phyloP scores from a whole-genome alignment of 2,888 invertebrate species.

The Frankliniella intonsa region DNA sequence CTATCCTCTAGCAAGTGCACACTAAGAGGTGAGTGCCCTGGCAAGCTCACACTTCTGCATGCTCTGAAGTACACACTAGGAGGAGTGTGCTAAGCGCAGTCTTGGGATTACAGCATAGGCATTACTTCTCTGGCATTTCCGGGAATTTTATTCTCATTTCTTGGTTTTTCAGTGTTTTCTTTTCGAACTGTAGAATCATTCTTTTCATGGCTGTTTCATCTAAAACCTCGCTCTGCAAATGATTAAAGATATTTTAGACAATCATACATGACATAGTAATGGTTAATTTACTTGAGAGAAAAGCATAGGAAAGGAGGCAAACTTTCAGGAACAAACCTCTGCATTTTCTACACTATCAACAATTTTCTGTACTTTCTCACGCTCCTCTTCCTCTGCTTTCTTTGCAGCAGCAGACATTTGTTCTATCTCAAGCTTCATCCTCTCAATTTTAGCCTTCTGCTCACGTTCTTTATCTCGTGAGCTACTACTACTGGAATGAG shows the following conservation, averaged over 20 bases:
- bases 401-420: slow-evolving; percentile 31
- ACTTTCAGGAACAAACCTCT: slow-evolving; percentile 52
- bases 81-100: no score
- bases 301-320: slow-evolving; percentile 12
- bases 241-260: slow-evolving; percentile 33
- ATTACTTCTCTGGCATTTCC: slow-evolving; percentile 84
- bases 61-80: no score
- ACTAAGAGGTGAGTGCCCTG: neutral
- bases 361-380: slow-evolving; percentile 69
- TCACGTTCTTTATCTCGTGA: slow-evolving; percentile 14
- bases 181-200: slow-evolving; percentile 88
- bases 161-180: slow-evolving; percentile 86
- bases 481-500: neutral
- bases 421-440: slow-evolving; percentile 37
- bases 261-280: slow-evolving; percentile 26
- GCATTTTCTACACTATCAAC: slow-evolving; percentile 73
- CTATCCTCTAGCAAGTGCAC: neutral
- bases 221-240: slow-evolving; percentile 68
- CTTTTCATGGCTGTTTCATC: slow-evolving; percentile 86
- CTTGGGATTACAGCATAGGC: no score
- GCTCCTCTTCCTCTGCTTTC: slow-evolving; percentile 57
- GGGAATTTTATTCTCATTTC: slow-evolving; percentile 98
- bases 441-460: slow-evolving; percentile 35
- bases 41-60: neutral
- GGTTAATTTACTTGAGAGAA: slow-evolving; percentile 12